Base-by-base conservation (phyloP, 2,888 invertebrate genomes). In the Archips xylosteana region DNA sequence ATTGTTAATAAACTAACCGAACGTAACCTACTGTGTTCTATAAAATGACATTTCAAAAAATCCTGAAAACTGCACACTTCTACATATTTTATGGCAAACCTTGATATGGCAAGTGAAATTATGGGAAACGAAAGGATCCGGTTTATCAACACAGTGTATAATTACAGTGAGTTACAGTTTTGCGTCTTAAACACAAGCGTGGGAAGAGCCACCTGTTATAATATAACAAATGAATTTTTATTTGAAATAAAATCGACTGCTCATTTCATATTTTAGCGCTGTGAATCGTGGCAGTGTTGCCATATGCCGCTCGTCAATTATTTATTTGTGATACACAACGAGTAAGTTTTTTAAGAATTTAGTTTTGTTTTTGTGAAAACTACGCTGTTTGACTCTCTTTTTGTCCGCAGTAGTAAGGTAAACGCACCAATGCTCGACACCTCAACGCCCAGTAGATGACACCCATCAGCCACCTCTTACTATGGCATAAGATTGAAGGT, bases 221-320 rank as follows among this genome's bases (percentile, higher is more conserved):
- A 32, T 57, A 57, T 32, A 32, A 57, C 57, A 57, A 32, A 57
- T 57, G 57, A 23, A 23, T 23, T 1, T 23, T 23, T 23, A 13
- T 13, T 45, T 9, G 0, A 49, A n/a, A 49, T n/a, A 49, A 57
- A 57, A 57, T 32, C 32, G 32, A 57, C 23, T 57, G 57, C 32
- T 32, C 57, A 12, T 32, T 23, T 23, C 23, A 54, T 23, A 23
- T 54, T 57, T 57, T 12, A 12, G 1, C 32, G 32, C 4, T 12
- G 57, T 10, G 32, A 57, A 12, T 32, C 57, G 57, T 57, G 57
- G 23, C 57, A 54, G 32, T n/a, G 57, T 32, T 57, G 57, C 57
- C 57, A 57, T 57, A 57, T 57, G 32, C 32, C 32, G 12, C 57
- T 57, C 32, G 32, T 57, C 12, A 32, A 12, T 57, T 12, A 57